Base-by-base conservation (phyloP, 2,888 invertebrate species). In the Hyles lineata region DNA sequence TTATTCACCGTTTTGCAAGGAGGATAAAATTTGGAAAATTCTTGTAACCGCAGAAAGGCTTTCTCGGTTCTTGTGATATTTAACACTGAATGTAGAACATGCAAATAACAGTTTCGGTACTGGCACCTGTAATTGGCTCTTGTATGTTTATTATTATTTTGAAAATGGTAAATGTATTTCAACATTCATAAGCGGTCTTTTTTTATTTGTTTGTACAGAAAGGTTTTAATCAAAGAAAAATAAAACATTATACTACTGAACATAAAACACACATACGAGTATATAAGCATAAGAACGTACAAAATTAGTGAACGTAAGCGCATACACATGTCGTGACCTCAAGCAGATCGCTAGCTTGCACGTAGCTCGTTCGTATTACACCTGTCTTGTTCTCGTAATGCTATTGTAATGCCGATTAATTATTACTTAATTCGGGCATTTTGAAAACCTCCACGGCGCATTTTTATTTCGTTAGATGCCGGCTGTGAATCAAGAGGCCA, bases 251-350 rank as follows among this genome's bases (percentile, higher is more conserved):
- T 11, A 15, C 1, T 15, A 43, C 43, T 9, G 43, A 9, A 43
- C 43, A 43, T 15, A 43, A 29, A 15, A 11, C 15, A 43, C 43
- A 43, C 1, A 11, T 43, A 43, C 8, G 8, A 0, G 0, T 11
- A 43, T 15, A 15, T 43, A 43, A 15, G 11, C 11, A 43, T 43
- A 43, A 43, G 11, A 67, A 67, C 21, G 11, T 35, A 21, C 35
- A 32, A 29, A 23, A 23, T 43, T 23, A 17, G 67, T 50, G 67
- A 67, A 23, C 67, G 67, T 50, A 23, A 43, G 35, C 15, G 15
- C 29, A 29, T 29, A 63, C 21, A 15, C 67, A 17, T 23, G 67
- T 67, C 63, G 63, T 67, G 67, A 67, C 67, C 67, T 67, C 43
- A 23, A 17, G 6, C 25, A n/a, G n/a, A 23, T 23, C 6, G 67